Conservation (phyloP, 2,113 vertebrate species). For the Stomatorhinus ivindoensis region DNA sequence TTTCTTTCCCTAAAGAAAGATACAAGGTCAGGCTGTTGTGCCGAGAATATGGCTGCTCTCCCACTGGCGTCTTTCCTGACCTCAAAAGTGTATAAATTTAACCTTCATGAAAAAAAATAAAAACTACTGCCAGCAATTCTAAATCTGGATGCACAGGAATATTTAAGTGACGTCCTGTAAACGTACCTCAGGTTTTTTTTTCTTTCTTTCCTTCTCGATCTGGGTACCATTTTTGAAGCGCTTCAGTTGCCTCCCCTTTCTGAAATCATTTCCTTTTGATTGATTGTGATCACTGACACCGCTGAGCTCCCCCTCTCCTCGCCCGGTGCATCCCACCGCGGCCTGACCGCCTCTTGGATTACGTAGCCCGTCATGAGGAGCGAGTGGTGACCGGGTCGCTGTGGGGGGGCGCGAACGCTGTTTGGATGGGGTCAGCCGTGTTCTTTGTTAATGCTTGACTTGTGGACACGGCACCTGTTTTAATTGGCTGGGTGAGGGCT, state of each 20-base stretch:
- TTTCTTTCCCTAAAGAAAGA: constrained; percentile 6
- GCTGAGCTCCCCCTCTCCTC: not conserved
- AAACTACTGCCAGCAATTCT: not conserved
- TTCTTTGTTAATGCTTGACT: constrained; percentile 20
- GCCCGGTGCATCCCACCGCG: not conserved
- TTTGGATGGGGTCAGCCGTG: not conserved
- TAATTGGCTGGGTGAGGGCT: not conserved
- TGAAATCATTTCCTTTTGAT: not conserved
- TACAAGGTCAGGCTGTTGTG: constrained; percentile 12
- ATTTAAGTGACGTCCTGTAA: not conserved
- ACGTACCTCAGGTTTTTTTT: not conserved
- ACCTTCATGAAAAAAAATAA: not conserved
- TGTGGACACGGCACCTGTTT: constrained; percentile 13
- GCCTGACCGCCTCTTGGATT: not conserved
- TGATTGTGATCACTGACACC: not conserved
- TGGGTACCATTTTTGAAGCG: not conserved
- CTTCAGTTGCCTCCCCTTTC: not conserved
- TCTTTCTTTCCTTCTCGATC: not conserved
- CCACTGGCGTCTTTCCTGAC: constrained; percentile 3
- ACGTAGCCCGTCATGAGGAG: not conserved
- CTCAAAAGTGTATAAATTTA: constrained; percentile 11
- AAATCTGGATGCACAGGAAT: constrained; percentile 4
- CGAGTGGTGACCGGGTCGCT: too few species aligned
- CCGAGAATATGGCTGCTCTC: not conserved
- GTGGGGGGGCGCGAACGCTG: not conserved